Evolutionary conservation across 1,140 invertebrate species (phyloP).

Genomic region (Drosophila nannoptera): DNA sequence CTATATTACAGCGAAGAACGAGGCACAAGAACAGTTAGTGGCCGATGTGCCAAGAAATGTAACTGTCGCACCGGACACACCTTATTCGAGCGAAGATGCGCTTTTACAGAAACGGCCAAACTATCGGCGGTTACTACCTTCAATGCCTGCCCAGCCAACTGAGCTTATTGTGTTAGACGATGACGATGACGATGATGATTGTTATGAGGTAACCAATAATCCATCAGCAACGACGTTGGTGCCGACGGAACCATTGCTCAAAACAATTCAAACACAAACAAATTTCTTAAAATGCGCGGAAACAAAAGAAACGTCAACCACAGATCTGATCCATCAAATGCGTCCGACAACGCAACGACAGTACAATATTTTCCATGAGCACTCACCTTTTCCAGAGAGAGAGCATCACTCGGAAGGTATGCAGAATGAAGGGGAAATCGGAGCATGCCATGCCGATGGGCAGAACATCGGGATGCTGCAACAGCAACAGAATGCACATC

Average conservation of each 20-base stretch:
- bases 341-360: background rate
- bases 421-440: background rate
- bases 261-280: constrained; percentile 37
- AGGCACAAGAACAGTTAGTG: constrained; percentile 4
- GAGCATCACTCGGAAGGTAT: background rate
- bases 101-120: constrained; percentile 19
- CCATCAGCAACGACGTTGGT: constrained; percentile 49
- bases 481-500: background rate
- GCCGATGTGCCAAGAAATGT: background rate
- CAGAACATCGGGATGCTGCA: background rate
- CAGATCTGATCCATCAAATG: constrained; percentile 28
- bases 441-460: background rate
- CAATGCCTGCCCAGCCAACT: constrained; percentile 6
- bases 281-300: background rate
- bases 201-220: constrained; percentile 45
- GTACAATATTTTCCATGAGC: background rate
- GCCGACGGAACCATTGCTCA: constrained; percentile 8
- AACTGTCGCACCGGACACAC: constrained; percentile 9
- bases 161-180: constrained; percentile 61
- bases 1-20: constrained; percentile 14
- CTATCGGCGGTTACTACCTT: constrained; percentile 42
- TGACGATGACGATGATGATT: constrained; percentile 58
- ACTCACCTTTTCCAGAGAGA: background rate
- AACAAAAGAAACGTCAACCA: constrained; percentile 54
- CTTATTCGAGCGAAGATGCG: constrained; percentile 38